Base-by-base conservation (phyloP, 2,888 invertebrate genomes). In the Serripes groenlandicus region DNA sequence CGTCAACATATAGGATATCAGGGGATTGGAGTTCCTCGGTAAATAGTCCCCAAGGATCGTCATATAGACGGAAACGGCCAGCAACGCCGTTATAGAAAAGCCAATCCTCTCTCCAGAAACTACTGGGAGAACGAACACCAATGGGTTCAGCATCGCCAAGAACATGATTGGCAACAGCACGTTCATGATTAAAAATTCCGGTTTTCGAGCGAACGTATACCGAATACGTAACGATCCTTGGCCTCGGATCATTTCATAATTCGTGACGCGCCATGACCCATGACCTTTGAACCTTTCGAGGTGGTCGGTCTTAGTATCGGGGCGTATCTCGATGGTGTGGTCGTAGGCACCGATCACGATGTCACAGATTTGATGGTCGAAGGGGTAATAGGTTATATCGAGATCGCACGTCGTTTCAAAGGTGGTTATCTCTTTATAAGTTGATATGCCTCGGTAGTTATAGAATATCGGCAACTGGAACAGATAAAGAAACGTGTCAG, bases 61-160 rank as follows among this genome's bases (percentile, higher is more conserved):
- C 71, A 71, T 71, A 32, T 75, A 75, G 9, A 75, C 75, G 21
- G 75, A 75, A 15, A 75, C 56, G 35, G 75, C 68, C 58, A 75
- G 32, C 18, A 75, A 2, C 11, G 69, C 58, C 0, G 75, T 75
- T 18, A 75, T 42, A 9, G 75, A 56, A 23, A 42, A 75, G 0
- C 75, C 75, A 5, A 75, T 42, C 18, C 75, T 26, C 32, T 75
- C 75, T 23, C 75, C 75, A 0, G 75, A 75, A 3, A 34, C 30
- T 15, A 69, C 58, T 9, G 75, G 69, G 15, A 75, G 28, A 3
- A 69, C n/a, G 37, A 75, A 75, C 26, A 75, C 75, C 9, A 69
- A 3, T 11, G 75, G 75, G 30, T 68, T 69, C 23, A 75, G 49
- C 11, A 75, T 4, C 7, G 75, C 75, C 21, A 75, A n/a, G 9